A percentile compares a stretch with the other conserved stretches of the same genome.
Conservation (phyloP, 2,797 vertebrate species). For the Numenius phaeopus region DNA sequence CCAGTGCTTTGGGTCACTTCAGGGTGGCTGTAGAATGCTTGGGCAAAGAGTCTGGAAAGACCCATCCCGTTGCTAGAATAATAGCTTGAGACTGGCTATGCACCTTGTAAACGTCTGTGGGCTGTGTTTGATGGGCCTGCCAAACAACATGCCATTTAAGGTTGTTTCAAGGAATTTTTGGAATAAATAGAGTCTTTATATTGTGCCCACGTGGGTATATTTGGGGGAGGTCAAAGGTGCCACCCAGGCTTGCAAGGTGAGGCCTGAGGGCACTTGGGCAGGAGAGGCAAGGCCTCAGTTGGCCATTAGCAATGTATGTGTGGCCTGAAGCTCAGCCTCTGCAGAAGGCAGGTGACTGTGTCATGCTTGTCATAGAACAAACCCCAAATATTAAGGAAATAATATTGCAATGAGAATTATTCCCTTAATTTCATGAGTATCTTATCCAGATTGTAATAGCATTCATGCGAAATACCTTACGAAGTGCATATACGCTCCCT, state of each 20-base stretch:
- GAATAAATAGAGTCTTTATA: neutral
- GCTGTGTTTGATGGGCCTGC: neutral
- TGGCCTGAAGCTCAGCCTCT: neutral
- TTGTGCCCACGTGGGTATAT: neutral
- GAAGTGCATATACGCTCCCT: neutral
- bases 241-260: neutral
- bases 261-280: neutral
- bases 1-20: neutral
- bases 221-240: neutral
- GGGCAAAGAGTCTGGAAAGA: neutral
- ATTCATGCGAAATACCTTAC: accelerated
- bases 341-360: neutral
- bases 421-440: neutral
- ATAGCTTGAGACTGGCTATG: neutral
- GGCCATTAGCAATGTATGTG: neutral
- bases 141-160: neutral
- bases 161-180: neutral
- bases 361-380: neutral
- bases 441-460: neutral
- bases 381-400: neutral
- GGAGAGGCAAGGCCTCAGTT: neutral
- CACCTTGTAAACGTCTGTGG: neutral
- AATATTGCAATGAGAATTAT: neutral
- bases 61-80: neutral
- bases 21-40: neutral